Conservation (phyloP, 2,113 vertebrate species). For the Hippopotamus amphibius region DNA sequence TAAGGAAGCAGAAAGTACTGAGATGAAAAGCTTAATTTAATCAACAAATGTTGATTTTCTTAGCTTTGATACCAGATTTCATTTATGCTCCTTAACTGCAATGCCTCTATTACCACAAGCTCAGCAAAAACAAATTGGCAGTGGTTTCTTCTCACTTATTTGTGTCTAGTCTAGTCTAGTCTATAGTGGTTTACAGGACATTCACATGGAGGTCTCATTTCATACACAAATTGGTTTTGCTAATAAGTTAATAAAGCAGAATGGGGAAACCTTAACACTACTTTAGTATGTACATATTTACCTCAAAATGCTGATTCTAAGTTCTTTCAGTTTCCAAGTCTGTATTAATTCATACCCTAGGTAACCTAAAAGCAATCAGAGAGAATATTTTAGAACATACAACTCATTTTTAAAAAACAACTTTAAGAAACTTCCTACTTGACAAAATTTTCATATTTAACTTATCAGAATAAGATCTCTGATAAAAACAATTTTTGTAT, state of each 20-base stretch:
- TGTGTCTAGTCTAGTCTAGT: not conserved
- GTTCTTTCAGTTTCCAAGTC: conserved; percentile 88
- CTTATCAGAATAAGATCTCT: conserved; percentile 73
- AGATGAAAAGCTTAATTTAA: not conserved
- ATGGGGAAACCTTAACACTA: conserved; percentile 73
- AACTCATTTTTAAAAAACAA: conserved; percentile 79
- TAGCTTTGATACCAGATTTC: not conserved
- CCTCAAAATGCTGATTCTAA: conserved; percentile 88
- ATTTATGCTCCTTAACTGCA: not conserved
- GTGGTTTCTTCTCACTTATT: not conserved
- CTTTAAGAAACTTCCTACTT: conserved; percentile 81
- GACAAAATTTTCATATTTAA: conserved; percentile 80
- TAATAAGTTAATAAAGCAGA: conserved; percentile 76
- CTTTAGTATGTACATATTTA: conserved; percentile 84
- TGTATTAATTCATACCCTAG: conserved; percentile 88
- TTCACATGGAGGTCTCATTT: not conserved
- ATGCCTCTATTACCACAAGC: fast-evolving
- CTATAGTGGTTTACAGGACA: not conserved
- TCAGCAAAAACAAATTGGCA: fast-evolving
- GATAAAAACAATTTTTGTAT: conserved; percentile 66
- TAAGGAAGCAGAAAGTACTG: not conserved
- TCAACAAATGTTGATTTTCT: not conserved
- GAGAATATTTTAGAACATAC: conserved; percentile 85
- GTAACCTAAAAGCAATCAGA: conserved; percentile 87
- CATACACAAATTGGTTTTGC: not conserved